A percentile compares a stretch with the other conserved stretches of the same genome.
Conservation (phyloP, 2,888 invertebrate genomes). For the Pseudococcus jackbeardsleyi region DNA sequence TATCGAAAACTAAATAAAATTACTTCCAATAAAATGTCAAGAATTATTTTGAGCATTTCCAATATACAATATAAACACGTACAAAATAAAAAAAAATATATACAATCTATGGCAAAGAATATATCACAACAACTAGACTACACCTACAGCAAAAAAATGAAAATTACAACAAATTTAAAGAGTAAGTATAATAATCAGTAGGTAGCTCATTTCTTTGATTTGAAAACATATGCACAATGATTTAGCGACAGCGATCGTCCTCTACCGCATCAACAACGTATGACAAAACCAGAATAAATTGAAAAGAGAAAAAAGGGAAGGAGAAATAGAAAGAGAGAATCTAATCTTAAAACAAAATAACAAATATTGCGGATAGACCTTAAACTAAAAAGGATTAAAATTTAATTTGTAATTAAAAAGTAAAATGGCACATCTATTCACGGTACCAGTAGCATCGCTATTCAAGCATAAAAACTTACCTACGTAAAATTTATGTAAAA, state of each 20-base stretch:
- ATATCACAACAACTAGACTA: conserved; percentile 65
- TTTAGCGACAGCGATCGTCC: background rate
- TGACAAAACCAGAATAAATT: conserved; percentile 18
- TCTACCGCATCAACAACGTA: background rate
- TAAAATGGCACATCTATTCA: conserved; percentile 65
- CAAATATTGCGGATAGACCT: conserved; percentile 48
- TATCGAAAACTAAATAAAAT: background rate
- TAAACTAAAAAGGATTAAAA: conserved; percentile 53
- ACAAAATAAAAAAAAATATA: conserved; percentile 57
- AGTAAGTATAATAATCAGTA: conserved; percentile 23
- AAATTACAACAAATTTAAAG: conserved; percentile 47
- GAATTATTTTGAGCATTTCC: conserved; percentile 64
- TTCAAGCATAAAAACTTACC: conserved; percentile 60
- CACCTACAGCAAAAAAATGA: conserved; percentile 48
- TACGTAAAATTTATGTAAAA: conserved; percentile 22
- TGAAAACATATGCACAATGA: background rate
- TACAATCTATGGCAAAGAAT: conserved; percentile 64
- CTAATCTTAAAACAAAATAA: conserved; percentile 53
- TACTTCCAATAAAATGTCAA: conserved; percentile 47
- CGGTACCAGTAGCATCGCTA: conserved; percentile 61
- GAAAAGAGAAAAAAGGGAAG: conserved; percentile 3
- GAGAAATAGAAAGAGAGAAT: background rate
- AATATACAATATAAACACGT: conserved; percentile 62
- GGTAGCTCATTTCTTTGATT: conserved; percentile 39
- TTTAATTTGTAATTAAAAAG: conserved; percentile 56